Base-by-base conservation (phyloP, 2,888 invertebrate genomes). In the Anodontia alba region DNA sequence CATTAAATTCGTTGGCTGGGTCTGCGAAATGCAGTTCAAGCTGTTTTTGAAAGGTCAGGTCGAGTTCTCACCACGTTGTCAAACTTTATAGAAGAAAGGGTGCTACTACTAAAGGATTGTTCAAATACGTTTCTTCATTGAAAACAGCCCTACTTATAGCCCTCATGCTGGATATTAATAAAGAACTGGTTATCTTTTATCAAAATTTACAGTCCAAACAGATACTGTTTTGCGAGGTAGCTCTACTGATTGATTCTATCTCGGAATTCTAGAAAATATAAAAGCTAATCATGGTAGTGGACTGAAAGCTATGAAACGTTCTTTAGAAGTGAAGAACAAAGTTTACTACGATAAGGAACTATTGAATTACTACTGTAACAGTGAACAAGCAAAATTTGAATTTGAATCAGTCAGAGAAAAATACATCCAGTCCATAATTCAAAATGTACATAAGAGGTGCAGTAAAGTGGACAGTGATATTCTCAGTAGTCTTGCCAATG, bases 1-100 rank as follows among this genome's bases (percentile, higher is more conserved):
- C 73, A 83, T 43, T 67, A 67, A 2, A 80, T 86, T 26, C 51
- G 79, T 15, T 84, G 87, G 81, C 26, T 86, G 0, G 80, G 84
- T 15, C 68, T 85, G n/a, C 62, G 46, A 43, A 69, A 75, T 82
- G 82, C 84, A 66, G 83, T 81, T 17, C 62, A 71, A 15, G 80
- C 82, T 36, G 81, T 82, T 26, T 83, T 29, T 79, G 62, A 71
- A n/a, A 49, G 70, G 17, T 84, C 81, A 49, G 20, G 42, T 0
- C 74, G 73, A 15, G 73, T 87, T 3, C 29, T 81, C 17, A 69
- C 71, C n/a, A 83, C 78, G 3, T 36, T 84, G 1, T 78, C 73
- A 23, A 49, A 66, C 1, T 74, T 78, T 73, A 57, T 83, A 49
- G 78, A 31, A 23, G 83, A 84, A 76, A 57, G 20, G 66, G 69